Conservation (phyloP, 1,140 invertebrate species). For the Psilanteris sp. region DNA sequence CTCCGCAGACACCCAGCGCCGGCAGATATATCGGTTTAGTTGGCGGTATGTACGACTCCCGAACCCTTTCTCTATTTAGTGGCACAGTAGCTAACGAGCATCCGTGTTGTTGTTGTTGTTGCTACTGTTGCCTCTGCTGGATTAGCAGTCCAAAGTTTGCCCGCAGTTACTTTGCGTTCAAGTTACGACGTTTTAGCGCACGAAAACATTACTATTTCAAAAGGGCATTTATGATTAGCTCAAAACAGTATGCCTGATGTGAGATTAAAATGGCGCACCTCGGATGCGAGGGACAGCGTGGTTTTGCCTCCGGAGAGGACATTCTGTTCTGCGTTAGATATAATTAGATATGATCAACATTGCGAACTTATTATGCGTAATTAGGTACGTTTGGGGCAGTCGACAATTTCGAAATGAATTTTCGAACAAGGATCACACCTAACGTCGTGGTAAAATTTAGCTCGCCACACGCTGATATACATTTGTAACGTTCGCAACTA, state of each 20-base stretch:
- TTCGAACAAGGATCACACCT: too few species aligned
- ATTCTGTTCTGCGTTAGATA: conserved; percentile 8
- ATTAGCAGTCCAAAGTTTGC: conserved; percentile 46
- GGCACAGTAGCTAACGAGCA: conserved; percentile 65
- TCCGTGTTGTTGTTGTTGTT: conserved; percentile 66
- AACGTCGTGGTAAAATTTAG: too few species aligned
- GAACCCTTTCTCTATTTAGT: conserved; percentile 66
- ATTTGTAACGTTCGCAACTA: too few species aligned
- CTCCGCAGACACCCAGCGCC: conserved; percentile 61
- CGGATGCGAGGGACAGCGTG: too few species aligned
- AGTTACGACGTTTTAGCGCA: conserved; percentile 38
- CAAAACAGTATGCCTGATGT: conserved; percentile 19
- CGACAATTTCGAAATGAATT: conserved; percentile 15
- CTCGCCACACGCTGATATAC: too few species aligned
- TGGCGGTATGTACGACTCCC: conserved; percentile 63
- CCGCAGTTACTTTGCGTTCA: conserved; percentile 42
- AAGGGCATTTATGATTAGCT: conserved; percentile 54
- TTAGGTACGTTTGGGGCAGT: conserved; percentile 1
- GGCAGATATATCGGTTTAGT: conserved; percentile 73
- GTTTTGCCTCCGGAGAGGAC: conserved; percentile 8
- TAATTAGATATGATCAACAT: conserved; percentile 44
- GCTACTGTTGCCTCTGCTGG: conserved; percentile 18
- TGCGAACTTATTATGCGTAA: conserved; percentile 20
- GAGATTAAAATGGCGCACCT: conserved; percentile 29
- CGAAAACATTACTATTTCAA: conserved; percentile 40